Conservation (phyloP, 2,888 invertebrate genomes). For the Bhutanitis thaidina region DNA sequence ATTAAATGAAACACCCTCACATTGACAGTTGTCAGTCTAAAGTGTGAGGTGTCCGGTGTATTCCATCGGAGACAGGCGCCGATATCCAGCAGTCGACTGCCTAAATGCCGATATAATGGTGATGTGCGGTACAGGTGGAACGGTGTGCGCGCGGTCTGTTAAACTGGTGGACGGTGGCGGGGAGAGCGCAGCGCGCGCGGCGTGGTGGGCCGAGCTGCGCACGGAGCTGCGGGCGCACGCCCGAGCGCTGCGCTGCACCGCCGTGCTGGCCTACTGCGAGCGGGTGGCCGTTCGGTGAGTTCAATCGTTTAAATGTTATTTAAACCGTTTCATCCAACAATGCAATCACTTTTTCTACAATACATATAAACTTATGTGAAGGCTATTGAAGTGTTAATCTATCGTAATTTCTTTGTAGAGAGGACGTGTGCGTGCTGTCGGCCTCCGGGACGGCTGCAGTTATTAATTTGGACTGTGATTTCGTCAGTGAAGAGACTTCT, state of each 20-base stretch:
- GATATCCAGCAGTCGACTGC: background rate
- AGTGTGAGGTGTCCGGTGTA: too few relatives aligned
- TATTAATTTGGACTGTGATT: slow-evolving; percentile 72
- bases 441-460: slow-evolving; percentile 97
- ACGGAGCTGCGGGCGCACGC: slow-evolving; percentile 97
- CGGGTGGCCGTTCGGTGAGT: slow-evolving; percentile 93
- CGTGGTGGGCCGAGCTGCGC: slow-evolving; percentile 98
- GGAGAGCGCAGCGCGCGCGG: slow-evolving; percentile 94
- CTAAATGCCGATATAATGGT: background rate
- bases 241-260: slow-evolving; percentile 94
- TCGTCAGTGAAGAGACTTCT: slow-evolving; percentile 48
- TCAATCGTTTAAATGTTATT: too few relatives aligned
- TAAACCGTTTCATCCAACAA: too few relatives aligned
- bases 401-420: slow-evolving; percentile 76
- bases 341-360: too few relatives aligned
- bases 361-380: too few relatives aligned
- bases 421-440: slow-evolving; percentile 96
- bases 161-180: slow-evolving; percentile 85
- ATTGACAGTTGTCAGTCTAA: too few relatives aligned
- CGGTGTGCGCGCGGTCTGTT: slow-evolving; percentile 67
- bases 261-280: slow-evolving; percentile 96
- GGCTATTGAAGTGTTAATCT: too few relatives aligned
- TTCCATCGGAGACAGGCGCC: background rate
- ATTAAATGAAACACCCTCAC: too few relatives aligned
- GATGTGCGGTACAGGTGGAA: slow-evolving; percentile 49